These are phyloP conservation scores for Heteropelma amictum DNA, from an alignment of 2,888 invertebrate species.

Conservation along the genomic window DNA sequence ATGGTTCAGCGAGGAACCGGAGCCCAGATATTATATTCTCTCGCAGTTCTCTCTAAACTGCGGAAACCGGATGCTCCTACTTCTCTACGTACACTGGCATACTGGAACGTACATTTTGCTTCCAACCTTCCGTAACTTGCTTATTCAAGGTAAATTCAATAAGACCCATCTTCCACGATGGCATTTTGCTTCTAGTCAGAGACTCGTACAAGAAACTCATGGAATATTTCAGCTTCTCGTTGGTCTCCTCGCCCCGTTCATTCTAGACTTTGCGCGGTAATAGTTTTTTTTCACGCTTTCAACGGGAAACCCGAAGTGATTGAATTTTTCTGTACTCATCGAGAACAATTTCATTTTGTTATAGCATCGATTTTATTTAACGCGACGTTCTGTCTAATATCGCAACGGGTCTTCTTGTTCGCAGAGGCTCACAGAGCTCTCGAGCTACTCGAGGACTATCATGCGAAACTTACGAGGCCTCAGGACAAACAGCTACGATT, in stretches of 20 bases:
- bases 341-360: background rate
- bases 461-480: constrained; percentile 94
- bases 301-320: constrained; percentile 1
- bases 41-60: constrained; percentile 51
- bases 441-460: constrained; percentile 98
- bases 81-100: background rate
- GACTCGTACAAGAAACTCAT: constrained; percentile 15
- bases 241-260: background rate
- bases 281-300: background rate
- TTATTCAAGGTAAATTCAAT: constrained; percentile 65
- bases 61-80: constrained; percentile 33
- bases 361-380: background rate
- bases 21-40: constrained; percentile 36
- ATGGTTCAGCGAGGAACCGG: background rate
- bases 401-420: constrained; percentile 57
- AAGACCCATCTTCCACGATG: constrained; percentile 55
- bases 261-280: background rate
- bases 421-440: constrained; percentile 98
- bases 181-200: constrained; percentile 53
- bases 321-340: constrained; percentile 13
- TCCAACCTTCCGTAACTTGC: constrained; percentile 57
- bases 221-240: background rate
- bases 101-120: constrained; percentile 43
- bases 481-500: constrained; percentile 96
- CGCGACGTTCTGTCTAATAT: background rate